Evolutionary conservation across 2,113 vertebrate genomes (phyloP), one percentile per base, ranked within the genome.

Genomic region (Marcusenius ussheri): DNA sequence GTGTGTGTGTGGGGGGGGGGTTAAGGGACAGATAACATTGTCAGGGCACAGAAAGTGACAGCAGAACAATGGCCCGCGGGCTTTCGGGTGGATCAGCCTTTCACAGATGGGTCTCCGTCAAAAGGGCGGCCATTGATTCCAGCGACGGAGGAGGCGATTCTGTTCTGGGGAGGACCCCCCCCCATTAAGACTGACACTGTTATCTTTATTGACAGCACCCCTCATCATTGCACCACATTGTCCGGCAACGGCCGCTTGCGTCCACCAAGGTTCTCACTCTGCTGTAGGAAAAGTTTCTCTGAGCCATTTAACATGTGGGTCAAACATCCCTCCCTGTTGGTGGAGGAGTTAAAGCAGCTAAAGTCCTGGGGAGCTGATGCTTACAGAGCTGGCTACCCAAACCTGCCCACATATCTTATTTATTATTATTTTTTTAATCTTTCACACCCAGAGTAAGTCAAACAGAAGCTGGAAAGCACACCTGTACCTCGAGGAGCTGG

Each of bases 1-100:
- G 58, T 62, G 58, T 62, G 56, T 62, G 58, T 21, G 58, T 24
- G 58, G 58, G 15, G 70, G 27, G 10, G 31, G 70, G 70, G 70
- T 1, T 1, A 4, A 39, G 94, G 93, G 95, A 95, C 88, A 94
- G 97, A 97, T 98, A 98, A 97, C 96, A 97, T 97, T 98, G 97
- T 98, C 95, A 96, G 94, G 93, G 93, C 94, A 95, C 95, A 94
- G 93, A 95, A 95, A 95, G 95, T 96, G 97, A 97, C 96, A 95
- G 96, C 93, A 93, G 94, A 91, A 95, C 94, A 91, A 95, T 94
- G 95, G 96, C 96, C 96, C 95, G 93, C 95, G 95, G 96, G 95
- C 47, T 96, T 95, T 95, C 95, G 93, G 91, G 93, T 90, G 95
- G 94, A 96, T 95, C 92, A 95, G 90, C 94, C 95, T 93, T 92